Conservation (phyloP, 2,113 vertebrate genomes). For the Atrichornis clamosus region DNA sequence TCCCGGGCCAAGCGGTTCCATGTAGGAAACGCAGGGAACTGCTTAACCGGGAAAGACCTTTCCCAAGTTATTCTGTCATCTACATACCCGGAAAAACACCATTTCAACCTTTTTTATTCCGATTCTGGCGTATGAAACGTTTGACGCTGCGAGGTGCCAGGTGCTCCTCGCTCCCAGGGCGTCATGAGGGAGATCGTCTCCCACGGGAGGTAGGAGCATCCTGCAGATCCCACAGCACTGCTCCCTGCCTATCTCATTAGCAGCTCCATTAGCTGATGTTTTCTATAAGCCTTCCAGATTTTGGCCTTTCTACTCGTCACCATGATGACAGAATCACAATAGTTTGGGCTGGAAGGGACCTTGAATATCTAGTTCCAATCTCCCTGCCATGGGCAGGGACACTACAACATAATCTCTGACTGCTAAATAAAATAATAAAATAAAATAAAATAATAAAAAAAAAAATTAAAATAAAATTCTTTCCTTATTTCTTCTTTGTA, state of each 20-base stretch:
- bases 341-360: neutral
- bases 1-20: neutral
- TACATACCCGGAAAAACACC: fast-evolving
- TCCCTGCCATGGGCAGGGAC: neutral
- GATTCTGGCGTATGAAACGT: fast-evolving
- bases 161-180: fast-evolving
- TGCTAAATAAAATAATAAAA: neutral
- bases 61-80: fast-evolving
- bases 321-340: neutral
- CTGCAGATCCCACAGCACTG: fast-evolving
- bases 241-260: fast-evolving
- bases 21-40: fast-evolving
- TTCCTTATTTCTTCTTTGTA: neutral
- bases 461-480: no score
- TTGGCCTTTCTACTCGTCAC: neutral
- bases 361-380: neutral
- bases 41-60: fast-evolving
- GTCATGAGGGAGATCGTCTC: fast-evolving
- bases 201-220: fast-evolving
- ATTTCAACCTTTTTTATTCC: fast-evolving
- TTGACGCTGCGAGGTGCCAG: neutral
- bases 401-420: neutral
- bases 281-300: fast-evolving
- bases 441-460: neutral
- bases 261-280: neutral